Percentiles rank a stretch among this genome's conserved stretches.
These are phyloP conservation scores for Dasyornis broadbenti DNA, from an alignment of 2,113 vertebrate species.

Conservation along the genomic window DNA sequence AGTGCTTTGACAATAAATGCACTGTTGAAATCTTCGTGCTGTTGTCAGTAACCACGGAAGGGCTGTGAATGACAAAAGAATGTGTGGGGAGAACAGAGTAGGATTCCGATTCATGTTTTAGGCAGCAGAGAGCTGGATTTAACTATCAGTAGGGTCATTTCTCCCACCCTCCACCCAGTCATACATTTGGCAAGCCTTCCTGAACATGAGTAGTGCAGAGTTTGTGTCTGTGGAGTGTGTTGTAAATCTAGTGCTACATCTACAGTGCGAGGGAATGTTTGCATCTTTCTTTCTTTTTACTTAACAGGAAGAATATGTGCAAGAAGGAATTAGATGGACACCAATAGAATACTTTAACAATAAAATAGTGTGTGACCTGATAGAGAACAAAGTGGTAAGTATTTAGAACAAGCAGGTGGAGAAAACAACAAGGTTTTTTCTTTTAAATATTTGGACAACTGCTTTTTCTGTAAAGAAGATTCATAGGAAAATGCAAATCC, in stretches of 20 bases:
- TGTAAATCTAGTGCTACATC: neutral
- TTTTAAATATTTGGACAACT: neutral
- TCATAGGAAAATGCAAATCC: constrained; percentile 25
- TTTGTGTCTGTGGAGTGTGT: neutral
- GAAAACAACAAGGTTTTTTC: neutral
- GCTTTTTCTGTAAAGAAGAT: neutral
- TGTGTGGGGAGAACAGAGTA: neutral
- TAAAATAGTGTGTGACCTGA: constrained; percentile 95
- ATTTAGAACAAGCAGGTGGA: neutral
- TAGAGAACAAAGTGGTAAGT: constrained; percentile 92
- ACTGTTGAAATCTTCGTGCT: neutral
- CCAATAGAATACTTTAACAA: constrained; percentile 95
- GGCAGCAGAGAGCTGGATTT: neutral
- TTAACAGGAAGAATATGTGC: constrained; percentile 90
- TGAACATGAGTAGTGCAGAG: neutral
- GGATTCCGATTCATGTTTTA: neutral
- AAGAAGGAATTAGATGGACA: constrained; percentile 93
- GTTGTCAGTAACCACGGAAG: neutral
- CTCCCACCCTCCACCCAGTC: neutral
- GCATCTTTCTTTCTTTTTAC: neutral
- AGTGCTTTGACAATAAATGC: neutral
- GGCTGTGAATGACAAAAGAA: neutral
- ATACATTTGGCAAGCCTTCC: neutral
- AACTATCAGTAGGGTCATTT: neutral
- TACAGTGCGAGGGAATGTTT: neutral